Conservation (phyloP, 1,140 invertebrate species). For the Dinoponera quadriceps region DNA sequence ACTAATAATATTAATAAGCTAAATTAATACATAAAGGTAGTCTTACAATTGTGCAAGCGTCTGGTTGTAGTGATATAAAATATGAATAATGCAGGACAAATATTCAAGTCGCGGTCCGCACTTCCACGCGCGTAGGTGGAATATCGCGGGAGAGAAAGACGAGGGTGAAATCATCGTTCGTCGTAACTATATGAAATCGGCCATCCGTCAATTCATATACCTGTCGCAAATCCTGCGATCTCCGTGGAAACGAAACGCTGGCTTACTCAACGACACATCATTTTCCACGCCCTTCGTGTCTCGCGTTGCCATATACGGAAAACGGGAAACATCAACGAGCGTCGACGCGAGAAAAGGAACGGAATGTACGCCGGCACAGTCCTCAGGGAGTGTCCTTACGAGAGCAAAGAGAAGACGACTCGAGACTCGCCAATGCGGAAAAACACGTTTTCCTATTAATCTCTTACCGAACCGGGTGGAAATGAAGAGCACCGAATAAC, state of each 20-base stretch:
- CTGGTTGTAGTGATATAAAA: not conserved
- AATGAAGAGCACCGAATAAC: not conserved
- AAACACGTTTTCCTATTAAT: not conserved
- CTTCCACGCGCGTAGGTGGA: not conserved
- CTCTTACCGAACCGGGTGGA: not conserved
- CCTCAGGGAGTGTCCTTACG: not conserved
- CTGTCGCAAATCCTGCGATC: conserved; percentile 25
- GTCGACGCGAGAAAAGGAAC: conserved; percentile 16
- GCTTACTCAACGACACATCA: conserved; percentile 24
- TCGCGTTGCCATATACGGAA: conserved; percentile 19
- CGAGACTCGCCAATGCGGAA: not conserved
- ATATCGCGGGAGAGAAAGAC: not conserved
- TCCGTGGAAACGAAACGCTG: not conserved
- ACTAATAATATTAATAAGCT: no score
- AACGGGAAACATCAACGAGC: conserved; percentile 24
- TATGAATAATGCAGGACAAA: conserved; percentile 13
- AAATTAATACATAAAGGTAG: no score
- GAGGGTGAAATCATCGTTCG: conserved; percentile 27
- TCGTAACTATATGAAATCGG: conserved; percentile 33
- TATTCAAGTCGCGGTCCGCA: not conserved
- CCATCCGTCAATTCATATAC: conserved; percentile 18
- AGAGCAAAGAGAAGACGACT: not conserved
- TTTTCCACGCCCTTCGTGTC: conserved; percentile 20
- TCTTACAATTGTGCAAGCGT: no score
- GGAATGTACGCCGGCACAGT: conserved; percentile 5